Base-by-base conservation (phyloP, 2,888 invertebrate species). In the Mesorhabditis sp. region DNA sequence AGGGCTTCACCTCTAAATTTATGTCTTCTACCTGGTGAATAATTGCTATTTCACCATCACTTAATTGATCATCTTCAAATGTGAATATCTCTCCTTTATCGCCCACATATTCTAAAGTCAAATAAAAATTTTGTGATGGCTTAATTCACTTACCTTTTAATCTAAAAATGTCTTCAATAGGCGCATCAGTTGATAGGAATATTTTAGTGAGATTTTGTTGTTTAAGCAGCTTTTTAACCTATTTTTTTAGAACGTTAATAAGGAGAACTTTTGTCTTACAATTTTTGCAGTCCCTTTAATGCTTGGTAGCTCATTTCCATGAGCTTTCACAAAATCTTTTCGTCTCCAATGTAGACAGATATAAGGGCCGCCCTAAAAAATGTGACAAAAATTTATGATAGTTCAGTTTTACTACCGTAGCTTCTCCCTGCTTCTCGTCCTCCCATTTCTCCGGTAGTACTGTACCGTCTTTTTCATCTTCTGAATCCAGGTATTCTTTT, bases 261-360 rank as follows among this genome's bases (percentile, higher is more conserved):
- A 28, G 28, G 28, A 28, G 28, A 28, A 28, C 28, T 28, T 28
- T 28, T 28, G 28, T 28, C 68, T 44, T 44, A 76, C 73, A 62
- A 71, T 70, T 41, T 62, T 86, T 0, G 91, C 92, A 0, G 94
- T 91, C 70, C 90, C 90, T 76, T 90, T 87, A n/a, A 95, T 87
- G 6, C 91, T 90, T 13, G 96, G 95, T 4, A 93, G 90, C 69
- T 92, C 90, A 5, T 90, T 89, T 41, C 90, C 88, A 70, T 93
- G 90, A 2, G 92, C 91, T 65, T 89, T 87, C 0, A 93, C 88
- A 87, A 96, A 98, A 87, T 98, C 97, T 74, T 90, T 90, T 69
- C 97, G 89, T 79, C 97, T 89, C 86, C 95, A 89, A 87, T 98
- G 98, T 0, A 92, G 90, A 64, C 91, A 90, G 6, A 96, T 73